Base-by-base conservation (phyloP, 2,888 invertebrate genomes). In the Tenthredo distinguenda region DNA sequence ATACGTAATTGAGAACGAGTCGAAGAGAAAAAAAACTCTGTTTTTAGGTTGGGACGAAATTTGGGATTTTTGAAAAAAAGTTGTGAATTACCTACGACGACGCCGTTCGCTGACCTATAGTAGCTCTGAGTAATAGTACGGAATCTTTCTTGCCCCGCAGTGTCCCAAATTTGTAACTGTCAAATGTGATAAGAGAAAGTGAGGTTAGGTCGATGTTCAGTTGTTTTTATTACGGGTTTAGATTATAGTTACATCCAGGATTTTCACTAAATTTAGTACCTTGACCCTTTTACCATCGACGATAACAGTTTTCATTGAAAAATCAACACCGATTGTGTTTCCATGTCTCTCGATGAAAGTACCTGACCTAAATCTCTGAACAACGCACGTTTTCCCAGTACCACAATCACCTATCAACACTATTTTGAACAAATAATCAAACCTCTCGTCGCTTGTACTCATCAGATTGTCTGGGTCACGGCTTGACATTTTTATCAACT, bases 91-190 rank as follows among this genome's bases (percentile, higher is more conserved):
- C 97, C 97, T 91, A 99, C 96, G 88, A 99, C 97, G 87, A 99
- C 99, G 89, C 99, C 99, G 95, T 99, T 98, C 68, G 99, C 99
- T 89, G 98, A 98, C 91, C 99, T 96, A 94, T 99, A 99, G 93
- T 99, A 99, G 93, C 98, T 98, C 93, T 99, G 99, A 0, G 99
- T 99, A 90, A 99, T 99, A 6, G 99, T 99, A 87, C 99, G 96
- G 94, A 99, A 99, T 87, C 99, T 95, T 94, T 99, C 99, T 92
- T 99, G 99, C 0, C 99, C 99, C 84, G 99, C 99, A 12, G 99
- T 99, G 94, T 99, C 99, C 99, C 99, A 99, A 92, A 99, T 98
- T 95, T 98, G 98, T 87, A 98, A 95, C 98, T 98, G 93, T 88
- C 94, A 94, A 88, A 83, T 10, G 18, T 6, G 34, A 68, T 90